Base-by-base conservation (phyloP, 2,888 invertebrate genomes). In the Glyphotaelius pellucidus region DNA sequence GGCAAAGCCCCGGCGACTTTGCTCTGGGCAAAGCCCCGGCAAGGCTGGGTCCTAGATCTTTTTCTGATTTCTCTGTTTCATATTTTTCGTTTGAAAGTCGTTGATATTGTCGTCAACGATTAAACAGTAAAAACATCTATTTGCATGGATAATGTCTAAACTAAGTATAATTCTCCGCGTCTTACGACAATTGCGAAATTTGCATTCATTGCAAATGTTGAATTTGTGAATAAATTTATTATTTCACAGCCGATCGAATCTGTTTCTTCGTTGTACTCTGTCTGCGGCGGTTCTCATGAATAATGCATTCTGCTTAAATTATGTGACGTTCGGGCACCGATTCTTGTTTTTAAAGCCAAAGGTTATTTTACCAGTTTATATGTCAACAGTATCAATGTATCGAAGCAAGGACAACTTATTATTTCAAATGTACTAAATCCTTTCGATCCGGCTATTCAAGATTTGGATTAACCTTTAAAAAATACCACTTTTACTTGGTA, bases 281-380 rank as follows among this genome's bases (percentile, higher is more conserved):
- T n/a, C 67, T 67, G 67, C 67, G n/a, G 67, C 67, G 67, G 67
- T 67, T 67, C 67, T 67, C 67, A n/a, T 67, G 67, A 67, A 67
- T 67, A 67, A 67, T 67, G 67, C 9, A 67, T 67, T 67, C 67
- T 4, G 67, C 67, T 67, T 67, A 67, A 67, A 67, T 67, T 67
- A 67, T 25, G 67, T 67, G 67, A 67, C 25, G 67, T n/a, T 9
- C 5, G 7, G 25, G 67, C 67, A 67, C 19, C 67, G 67, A n/a
- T 67, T 67, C 25, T 67, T 67, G 67, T 67, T 67, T 67, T 67
- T 67, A 67, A 67, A 67, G 67, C n/a, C 67, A 67, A n/a, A 67
- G 67, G 67, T 67, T 25, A 67, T 25, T 19, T 52, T 1, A n/a
- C 67, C 67, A 67, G 67, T n/a, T 67, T 67, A 2, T 67, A 67